Conservation (phyloP, 2,113 vertebrate species). For the Piprites chloris region DNA sequence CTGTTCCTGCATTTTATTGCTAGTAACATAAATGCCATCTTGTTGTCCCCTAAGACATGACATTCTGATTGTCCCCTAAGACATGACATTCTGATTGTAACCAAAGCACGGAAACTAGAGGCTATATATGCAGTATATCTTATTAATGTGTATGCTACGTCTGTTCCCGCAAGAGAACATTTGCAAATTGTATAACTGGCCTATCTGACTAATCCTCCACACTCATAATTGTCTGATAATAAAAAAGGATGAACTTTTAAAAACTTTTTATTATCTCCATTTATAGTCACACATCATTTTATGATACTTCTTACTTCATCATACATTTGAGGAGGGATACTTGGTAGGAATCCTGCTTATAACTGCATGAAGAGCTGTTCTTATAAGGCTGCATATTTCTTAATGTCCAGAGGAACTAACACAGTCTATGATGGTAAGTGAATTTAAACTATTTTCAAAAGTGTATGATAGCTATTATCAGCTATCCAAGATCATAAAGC, state of each 20-base stretch:
- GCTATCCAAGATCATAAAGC: background rate
- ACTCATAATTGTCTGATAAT: slow-evolving; percentile 33
- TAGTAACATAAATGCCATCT: background rate
- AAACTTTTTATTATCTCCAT: slow-evolving; percentile 5
- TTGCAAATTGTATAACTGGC: slow-evolving; percentile 25
- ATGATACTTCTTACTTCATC: background rate
- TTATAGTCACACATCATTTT: background rate
- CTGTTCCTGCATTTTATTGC: background rate
- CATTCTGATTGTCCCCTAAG: background rate
- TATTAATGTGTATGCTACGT: background rate
- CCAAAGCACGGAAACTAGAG: background rate
- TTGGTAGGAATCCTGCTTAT: background rate
- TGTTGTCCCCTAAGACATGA: background rate
- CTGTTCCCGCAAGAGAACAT: background rate
- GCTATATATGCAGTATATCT: background rate
- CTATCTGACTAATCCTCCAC: slow-evolving; percentile 23
- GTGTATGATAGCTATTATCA: background rate
- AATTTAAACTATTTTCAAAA: background rate
- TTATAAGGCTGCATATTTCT: background rate
- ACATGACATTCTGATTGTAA: background rate
- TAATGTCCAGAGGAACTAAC: background rate
- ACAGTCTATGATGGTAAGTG: background rate
- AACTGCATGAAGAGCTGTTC: background rate
- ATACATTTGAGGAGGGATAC: background rate
- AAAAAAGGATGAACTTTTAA: slow-evolving; percentile 20